Percentiles rank a stretch among this genome's conserved stretches.
Conservation (phyloP, 2,113 vertebrate genomes). For the Rynchops niger region DNA sequence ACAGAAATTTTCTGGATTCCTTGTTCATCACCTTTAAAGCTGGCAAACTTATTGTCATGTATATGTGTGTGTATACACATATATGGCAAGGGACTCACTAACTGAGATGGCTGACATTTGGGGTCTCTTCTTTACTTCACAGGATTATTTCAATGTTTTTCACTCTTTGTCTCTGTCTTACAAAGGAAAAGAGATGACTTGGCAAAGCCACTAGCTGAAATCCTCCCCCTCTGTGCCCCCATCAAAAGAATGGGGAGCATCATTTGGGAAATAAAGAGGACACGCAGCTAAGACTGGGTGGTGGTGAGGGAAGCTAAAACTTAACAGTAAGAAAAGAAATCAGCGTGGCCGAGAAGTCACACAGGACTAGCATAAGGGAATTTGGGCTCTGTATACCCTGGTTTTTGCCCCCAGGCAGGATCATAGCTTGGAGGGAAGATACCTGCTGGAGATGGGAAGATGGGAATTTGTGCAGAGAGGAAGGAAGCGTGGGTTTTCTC, state of each 20-base stretch:
- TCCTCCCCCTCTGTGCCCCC: neutral
- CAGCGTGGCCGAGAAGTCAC: neutral
- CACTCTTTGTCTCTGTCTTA: neutral
- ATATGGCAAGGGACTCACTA: neutral
- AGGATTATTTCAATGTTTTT: neutral
- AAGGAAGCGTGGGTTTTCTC: slow-evolving; percentile 40
- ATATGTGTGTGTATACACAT: too few species aligned
- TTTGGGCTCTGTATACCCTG: neutral
- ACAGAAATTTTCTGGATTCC: neutral
- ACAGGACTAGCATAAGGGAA: neutral
- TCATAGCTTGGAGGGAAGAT: neutral
- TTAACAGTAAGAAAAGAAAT: neutral
- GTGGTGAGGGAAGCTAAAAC: neutral
- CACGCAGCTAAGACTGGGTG: neutral
- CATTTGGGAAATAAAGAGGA: neutral
- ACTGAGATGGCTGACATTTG: neutral
- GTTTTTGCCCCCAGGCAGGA: neutral
- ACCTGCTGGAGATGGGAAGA: neutral
- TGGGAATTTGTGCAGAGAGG: neutral
- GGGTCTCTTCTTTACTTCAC: neutral
- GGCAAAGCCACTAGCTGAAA: neutral
- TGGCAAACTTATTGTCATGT: neutral
- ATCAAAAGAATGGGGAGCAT: neutral
- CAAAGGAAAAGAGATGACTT: neutral
- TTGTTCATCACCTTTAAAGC: neutral